Percentiles rank a stretch among this genome's conserved stretches.
phyloP scores from a whole-genome alignment of 2,113 vertebrate species.

The Acanthisitta chloris region DNA sequence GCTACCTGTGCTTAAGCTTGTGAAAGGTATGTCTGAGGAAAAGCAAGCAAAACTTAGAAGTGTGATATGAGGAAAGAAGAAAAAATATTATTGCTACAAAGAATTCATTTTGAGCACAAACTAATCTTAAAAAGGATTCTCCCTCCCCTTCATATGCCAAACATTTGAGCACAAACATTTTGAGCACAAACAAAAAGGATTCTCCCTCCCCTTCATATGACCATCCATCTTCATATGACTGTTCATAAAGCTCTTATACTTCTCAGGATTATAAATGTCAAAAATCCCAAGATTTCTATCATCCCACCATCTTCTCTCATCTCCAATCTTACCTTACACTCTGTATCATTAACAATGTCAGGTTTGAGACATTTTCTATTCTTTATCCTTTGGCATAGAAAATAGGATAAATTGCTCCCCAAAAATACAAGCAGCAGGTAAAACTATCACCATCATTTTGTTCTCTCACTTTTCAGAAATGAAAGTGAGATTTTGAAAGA shows the following conservation, averaged over 20 bases:
- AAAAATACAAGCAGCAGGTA: neutral
- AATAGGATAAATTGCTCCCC: neutral
- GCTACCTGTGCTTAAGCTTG: neutral
- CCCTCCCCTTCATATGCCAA: neutral
- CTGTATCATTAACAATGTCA: neutral
- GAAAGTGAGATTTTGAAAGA: neutral
- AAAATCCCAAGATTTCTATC: neutral
- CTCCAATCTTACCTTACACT: neutral
- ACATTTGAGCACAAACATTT: no score
- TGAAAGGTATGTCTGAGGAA: neutral
- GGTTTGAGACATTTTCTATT: neutral
- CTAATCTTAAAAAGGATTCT: neutral
- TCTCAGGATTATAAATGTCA: neutral
- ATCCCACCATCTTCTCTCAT: neutral
- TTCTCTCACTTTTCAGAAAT: rapidly evolving
- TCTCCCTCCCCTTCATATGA: neutral
- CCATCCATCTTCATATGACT: neutral
- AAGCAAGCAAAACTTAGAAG: neutral
- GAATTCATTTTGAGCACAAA: neutral
- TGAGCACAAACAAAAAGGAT: neutral
- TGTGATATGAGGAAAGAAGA: neutral
- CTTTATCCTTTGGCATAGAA: neutral
- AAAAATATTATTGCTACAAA: neutral
- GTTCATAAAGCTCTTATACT: neutral
- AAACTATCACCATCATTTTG: neutral